A percentile compares a stretch with the other conserved stretches of the same genome.
phyloP scores from a whole-genome alignment of 2,113 vertebrate species.

The Scatophagus argus region DNA sequence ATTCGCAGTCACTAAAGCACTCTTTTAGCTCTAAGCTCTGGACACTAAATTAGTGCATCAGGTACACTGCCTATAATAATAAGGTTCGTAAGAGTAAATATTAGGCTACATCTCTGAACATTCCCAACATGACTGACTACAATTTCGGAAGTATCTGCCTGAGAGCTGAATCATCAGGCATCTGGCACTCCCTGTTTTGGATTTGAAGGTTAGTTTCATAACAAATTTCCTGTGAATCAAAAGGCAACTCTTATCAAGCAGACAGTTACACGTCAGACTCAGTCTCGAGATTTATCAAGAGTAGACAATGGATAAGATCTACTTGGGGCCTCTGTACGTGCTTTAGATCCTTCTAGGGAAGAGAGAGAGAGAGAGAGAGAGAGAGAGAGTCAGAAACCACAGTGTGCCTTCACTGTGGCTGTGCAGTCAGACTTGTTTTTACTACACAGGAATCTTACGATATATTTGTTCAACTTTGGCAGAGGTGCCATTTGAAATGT shows the following conservation, averaged over 20 bases:
- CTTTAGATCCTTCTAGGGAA: slow-evolving; percentile 32
- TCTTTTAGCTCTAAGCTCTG: neutral
- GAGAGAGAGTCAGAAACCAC: neutral
- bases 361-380: too few species aligned
- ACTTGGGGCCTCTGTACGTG: slow-evolving; percentile 4
- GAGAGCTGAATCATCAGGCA: slow-evolving; percentile 41
- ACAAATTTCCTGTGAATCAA: slow-evolving; percentile 48
- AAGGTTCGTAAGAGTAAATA: slow-evolving; percentile 11
- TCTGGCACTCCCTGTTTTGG: slow-evolving; percentile 30
- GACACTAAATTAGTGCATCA: slow-evolving; percentile 5
- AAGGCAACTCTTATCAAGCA: slow-evolving; percentile 24
- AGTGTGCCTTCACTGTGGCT: slow-evolving; percentile 1
- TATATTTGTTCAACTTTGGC: slow-evolving; percentile 68
- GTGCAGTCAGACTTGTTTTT: slow-evolving; percentile 9
- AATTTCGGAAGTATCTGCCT: slow-evolving; percentile 26
- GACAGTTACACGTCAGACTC: slow-evolving; percentile 14
- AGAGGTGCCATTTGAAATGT: slow-evolving; percentile 71
- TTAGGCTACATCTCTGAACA: slow-evolving; percentile 7
- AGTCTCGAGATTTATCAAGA: neutral
- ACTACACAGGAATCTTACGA: slow-evolving; percentile 44
- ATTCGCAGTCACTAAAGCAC: neutral
- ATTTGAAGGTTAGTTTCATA: slow-evolving; percentile 27
- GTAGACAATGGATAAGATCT: neutral
- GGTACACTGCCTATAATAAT: slow-evolving; percentile 1
- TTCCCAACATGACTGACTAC: slow-evolving; percentile 20